Percentiles rank a stretch among this genome's conserved stretches.
These are phyloP conservation scores for Echinometra lucunter DNA, from an alignment of 53 echinoderm and acorn worm genomes.

Conservation along the genomic window DNA sequence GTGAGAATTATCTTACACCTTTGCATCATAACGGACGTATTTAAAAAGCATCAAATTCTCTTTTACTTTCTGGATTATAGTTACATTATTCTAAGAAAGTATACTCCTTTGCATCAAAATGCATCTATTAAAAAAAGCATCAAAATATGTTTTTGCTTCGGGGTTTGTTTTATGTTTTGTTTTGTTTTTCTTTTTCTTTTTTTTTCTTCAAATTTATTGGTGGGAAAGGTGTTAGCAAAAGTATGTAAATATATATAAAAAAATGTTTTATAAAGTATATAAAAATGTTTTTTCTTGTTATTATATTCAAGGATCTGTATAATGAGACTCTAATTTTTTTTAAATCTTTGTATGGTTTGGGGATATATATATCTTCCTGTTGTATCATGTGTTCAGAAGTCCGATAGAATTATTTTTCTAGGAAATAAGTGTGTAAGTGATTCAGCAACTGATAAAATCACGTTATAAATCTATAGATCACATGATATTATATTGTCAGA, in stretches of 20 bases:
- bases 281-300: not conserved
- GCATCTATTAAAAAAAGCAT: not conserved
- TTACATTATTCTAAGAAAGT: too few species aligned
- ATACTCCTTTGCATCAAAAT: not conserved
- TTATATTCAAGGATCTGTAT: not conserved
- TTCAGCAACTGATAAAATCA: conserved; percentile 3
- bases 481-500: not conserved
- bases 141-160: not conserved
- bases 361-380: not conserved
- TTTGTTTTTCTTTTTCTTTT: too few species aligned
- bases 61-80: too few species aligned
- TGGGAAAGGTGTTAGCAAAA: not conserved
- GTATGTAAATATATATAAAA: not conserved
- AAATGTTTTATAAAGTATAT: too few species aligned
- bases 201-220: not conserved
- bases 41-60: too few species aligned
- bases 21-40: too few species aligned
- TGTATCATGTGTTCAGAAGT: not conserved
- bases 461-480: not conserved
- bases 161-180: too few species aligned
- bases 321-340: not conserved
- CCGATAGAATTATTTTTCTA: not conserved
- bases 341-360: not conserved
- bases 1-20: not conserved
- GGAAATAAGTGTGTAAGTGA: not conserved